A percentile compares a stretch with the other conserved stretches of the same genome.
Conservation (phyloP, 2,888 invertebrate genomes). For the Noctua pronuba region DNA sequence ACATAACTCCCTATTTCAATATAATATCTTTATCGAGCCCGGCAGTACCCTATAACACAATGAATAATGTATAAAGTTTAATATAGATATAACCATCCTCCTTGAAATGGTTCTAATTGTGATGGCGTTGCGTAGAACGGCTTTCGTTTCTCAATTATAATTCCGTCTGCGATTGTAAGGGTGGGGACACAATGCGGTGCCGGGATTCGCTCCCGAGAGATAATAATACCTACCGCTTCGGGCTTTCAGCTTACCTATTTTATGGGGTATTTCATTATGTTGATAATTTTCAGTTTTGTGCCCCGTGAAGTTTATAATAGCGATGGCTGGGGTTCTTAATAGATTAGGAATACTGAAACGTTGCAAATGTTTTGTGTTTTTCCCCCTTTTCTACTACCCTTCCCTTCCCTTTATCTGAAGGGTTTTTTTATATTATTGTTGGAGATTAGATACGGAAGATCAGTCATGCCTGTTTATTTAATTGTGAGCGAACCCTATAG, state of each 20-base stretch:
- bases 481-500: constrained; percentile 35
- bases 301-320: constrained; percentile 28
- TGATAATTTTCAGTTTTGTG: constrained; percentile 56
- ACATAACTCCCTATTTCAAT: constrained; percentile 60
- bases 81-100: constrained; percentile 59
- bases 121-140: constrained; percentile 66
- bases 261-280: constrained; percentile 65
- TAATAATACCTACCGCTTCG: constrained; percentile 67
- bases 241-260: constrained; percentile 66
- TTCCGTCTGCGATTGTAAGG: constrained; percentile 73
- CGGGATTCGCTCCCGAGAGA: constrained; percentile 59
- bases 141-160: constrained; percentile 71
- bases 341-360: constrained; percentile 16
- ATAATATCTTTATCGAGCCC: constrained; percentile 55
- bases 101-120: constrained; percentile 68
- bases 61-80: constrained; percentile 67
- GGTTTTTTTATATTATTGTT: neutral
- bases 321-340: neutral
- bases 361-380: neutral
- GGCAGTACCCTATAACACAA: constrained; percentile 54
- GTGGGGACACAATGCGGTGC: constrained; percentile 67
- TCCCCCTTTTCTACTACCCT: neutral
- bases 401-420: too few relatives aligned
- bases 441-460: too few relatives aligned
- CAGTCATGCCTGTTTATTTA: neutral